phyloP scores from a whole-genome alignment of 2,113 vertebrate species.

The Apteryx owenii region DNA sequence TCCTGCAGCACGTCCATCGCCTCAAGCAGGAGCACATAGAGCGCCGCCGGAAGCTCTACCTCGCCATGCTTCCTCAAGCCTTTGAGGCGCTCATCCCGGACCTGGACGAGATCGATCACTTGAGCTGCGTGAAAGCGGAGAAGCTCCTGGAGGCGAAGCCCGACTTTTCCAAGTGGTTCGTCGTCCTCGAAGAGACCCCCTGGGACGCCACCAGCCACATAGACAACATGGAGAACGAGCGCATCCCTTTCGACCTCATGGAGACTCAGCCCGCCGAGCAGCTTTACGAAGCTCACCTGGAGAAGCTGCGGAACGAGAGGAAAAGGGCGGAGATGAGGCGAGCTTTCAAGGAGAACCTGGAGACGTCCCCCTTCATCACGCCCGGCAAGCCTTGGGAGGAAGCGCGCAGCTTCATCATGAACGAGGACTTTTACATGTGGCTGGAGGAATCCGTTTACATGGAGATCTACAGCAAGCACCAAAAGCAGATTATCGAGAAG shows the following conservation, averaged over 20 bases:
- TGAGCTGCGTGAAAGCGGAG: conserved; percentile 88
- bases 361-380: conserved; percentile 90
- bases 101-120: conserved; percentile 91
- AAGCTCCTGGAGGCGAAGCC: conserved; percentile 90
- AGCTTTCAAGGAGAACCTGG: conserved; percentile 91
- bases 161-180: conserved; percentile 92
- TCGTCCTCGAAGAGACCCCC: conserved; percentile 93
- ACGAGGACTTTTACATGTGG: conserved; percentile 95
- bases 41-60: conserved; percentile 85
- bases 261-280: conserved; percentile 85
- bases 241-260: conserved; percentile 93
- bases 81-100: conserved; percentile 86
- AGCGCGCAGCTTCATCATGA: conserved; percentile 96
- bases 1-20: conserved; percentile 91
- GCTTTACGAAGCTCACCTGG: conserved; percentile 88
- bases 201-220: conserved; percentile 92
- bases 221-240: conserved; percentile 86
- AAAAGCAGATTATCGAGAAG: conserved; percentile 93
- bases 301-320: conserved; percentile 88
- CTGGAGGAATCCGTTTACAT: conserved; percentile 90
- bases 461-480: conserved; percentile 94
- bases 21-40: conserved; percentile 97
- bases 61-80: conserved; percentile 86
- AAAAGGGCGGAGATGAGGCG: conserved; percentile 88
- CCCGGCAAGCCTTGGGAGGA: conserved; percentile 98